Conservation (phyloP, 2,113 vertebrate species). For the Scopus umbretta region DNA sequence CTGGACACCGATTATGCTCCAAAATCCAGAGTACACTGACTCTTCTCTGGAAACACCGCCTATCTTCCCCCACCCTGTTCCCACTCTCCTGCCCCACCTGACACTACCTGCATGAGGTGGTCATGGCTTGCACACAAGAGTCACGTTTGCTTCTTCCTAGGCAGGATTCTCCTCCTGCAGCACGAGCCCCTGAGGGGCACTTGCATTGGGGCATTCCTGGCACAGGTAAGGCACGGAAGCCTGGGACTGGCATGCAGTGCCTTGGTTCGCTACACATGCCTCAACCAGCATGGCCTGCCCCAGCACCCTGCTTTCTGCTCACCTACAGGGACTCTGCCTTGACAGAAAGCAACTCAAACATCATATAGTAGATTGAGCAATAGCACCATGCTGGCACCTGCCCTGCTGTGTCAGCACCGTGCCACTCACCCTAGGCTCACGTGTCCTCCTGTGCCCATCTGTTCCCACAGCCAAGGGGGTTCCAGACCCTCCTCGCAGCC, state of each 20-base stretch:
- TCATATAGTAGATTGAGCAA: background rate
- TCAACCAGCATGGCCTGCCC: background rate
- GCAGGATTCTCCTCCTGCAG: background rate
- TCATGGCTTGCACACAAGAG: background rate
- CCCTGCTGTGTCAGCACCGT: background rate
- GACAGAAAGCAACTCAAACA: background rate
- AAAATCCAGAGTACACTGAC: accelerated
- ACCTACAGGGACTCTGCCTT: background rate
- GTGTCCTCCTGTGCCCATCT: accelerated
- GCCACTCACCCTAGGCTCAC: background rate
- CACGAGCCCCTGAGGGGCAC: accelerated
- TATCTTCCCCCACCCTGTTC: background rate
- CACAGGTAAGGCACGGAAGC: background rate
- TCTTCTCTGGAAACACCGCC: accelerated
- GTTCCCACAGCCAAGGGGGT: background rate
- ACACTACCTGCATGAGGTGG: background rate
- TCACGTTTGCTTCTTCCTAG: background rate
- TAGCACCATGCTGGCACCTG: background rate
- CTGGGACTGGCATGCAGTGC: accelerated
- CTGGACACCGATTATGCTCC: background rate
- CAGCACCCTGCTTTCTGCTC: background rate
- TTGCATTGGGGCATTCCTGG: accelerated
- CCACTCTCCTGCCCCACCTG: background rate
- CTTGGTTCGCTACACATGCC: background rate
- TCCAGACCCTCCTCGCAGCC: background rate